A percentile compares a stretch with the other conserved stretches of the same genome.
Evolutionary conservation across 2,888 invertebrate genomes (phyloP).

Genomic region (Heterodera filipjevi): DNA sequence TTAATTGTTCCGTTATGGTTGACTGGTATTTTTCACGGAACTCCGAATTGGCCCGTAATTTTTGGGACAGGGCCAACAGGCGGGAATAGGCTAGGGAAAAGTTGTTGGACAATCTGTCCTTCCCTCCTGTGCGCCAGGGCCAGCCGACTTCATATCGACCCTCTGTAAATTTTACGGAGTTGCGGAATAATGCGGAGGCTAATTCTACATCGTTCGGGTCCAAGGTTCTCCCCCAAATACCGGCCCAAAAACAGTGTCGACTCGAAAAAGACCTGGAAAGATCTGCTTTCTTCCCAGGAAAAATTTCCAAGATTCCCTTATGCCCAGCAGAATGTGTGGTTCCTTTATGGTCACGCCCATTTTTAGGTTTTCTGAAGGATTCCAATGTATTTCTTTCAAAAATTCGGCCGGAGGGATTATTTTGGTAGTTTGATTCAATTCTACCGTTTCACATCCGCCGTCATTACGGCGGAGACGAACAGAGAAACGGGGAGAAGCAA

Average conservation of each 20-base stretch:
- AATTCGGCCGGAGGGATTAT: background rate
- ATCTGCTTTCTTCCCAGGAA: background rate
- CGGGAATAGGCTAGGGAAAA: constrained; percentile 32
- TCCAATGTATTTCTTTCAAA: background rate
- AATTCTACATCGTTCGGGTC: constrained; percentile 15
- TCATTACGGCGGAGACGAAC: background rate
- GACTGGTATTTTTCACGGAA: constrained; percentile 37
- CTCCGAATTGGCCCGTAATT: constrained; percentile 17
- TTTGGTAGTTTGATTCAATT: background rate
- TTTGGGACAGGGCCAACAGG: background rate
- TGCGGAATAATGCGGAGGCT: background rate
- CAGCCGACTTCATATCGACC: constrained; percentile 24
- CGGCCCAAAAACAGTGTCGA: background rate
- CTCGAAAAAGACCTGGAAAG: background rate
- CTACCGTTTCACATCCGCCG: background rate
- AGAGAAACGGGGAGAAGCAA: background rate
- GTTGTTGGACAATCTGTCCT: constrained; percentile 10
- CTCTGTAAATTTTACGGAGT: constrained; percentile 9
- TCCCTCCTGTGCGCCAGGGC: constrained; percentile 30
- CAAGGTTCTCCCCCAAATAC: background rate
- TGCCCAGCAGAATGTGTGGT: background rate
- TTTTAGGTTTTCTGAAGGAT: background rate
- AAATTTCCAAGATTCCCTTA: background rate
- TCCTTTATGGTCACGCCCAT: background rate
- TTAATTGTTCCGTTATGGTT: constrained; percentile 44